A percentile compares a stretch with the other conserved stretches of the same genome.
These are phyloP conservation scores for Intellagama lesueurii DNA, from an alignment of 2,797 vertebrate genomes.

Conservation along the genomic window DNA sequence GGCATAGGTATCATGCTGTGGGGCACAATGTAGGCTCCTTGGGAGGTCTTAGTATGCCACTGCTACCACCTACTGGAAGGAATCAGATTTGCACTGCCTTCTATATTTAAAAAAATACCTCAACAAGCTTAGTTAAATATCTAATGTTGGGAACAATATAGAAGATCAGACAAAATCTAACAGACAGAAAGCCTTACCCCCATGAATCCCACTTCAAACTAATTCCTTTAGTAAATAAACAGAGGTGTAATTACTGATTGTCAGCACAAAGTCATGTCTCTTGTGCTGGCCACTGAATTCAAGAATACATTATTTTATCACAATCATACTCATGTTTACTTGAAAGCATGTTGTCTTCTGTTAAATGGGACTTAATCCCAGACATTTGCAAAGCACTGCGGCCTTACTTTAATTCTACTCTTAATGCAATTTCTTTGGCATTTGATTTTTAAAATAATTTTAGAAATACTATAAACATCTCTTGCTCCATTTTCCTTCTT, in stretches of 20 bases:
- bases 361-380: background rate
- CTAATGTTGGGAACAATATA: background rate
- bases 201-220: background rate
- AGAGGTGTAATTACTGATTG: background rate
- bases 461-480: background rate
- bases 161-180: background rate
- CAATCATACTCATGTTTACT: background rate
- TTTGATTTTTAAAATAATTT: background rate
- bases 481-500: background rate
- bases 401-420: background rate
- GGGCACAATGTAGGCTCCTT: background rate
- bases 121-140: too few relatives aligned
- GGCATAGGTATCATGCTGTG: rapidly evolving
- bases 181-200: background rate
- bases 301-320: background rate
- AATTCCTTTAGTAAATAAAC: background rate
- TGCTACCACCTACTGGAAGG: conserved; percentile 72
- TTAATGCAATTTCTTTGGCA: background rate
- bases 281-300: background rate
- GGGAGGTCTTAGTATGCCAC: conserved; percentile 51
- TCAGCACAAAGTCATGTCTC: background rate
- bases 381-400: background rate
- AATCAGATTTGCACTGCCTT: conserved; percentile 47
- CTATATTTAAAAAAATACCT: background rate
- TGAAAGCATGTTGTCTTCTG: background rate